Evolutionary conservation across 2,113 vertebrate species (phyloP).

Genomic region (Grammomys surdaster): DNA sequence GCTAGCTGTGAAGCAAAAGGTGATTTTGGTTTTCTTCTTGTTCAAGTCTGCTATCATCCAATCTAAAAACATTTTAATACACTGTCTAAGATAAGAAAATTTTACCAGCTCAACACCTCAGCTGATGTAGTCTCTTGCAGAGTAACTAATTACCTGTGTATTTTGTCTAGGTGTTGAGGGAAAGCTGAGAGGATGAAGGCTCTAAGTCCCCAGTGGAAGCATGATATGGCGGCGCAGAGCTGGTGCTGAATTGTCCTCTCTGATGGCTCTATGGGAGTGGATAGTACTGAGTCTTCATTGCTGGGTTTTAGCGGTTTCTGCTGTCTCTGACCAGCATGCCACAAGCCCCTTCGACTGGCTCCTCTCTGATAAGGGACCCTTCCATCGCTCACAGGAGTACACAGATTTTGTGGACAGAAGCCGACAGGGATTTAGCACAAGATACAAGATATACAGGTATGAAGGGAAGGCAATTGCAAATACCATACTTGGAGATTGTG

Average conservation of each 20-base stretch:
- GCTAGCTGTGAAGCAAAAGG: conserved; percentile 50
- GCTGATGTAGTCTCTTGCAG: conserved; percentile 69
- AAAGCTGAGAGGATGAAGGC: conserved; percentile 95
- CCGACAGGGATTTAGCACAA: conserved; percentile 97
- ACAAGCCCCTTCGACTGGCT: conserved; percentile 99
- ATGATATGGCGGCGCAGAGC: conserved; percentile 93
- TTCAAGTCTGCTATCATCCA: conserved; percentile 67
- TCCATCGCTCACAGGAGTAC: conserved; percentile 98
- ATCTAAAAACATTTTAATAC: conserved; percentile 71
- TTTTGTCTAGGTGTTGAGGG: conserved; percentile 91
- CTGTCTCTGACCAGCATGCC: conserved; percentile 94
- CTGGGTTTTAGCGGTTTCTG: conserved; percentile 93
- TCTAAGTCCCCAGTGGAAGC: conserved; percentile 92
- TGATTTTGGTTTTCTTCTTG: conserved; percentile 61
- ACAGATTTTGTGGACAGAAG: conserved; percentile 99
- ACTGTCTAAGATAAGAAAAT: conserved; percentile 11
- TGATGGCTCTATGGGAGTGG: conserved; percentile 99
- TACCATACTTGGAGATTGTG: conserved; percentile 57
- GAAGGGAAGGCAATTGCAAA: conserved; percentile 81
- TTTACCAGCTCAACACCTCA: conserved; percentile 66
- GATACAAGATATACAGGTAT: conserved; percentile 99
- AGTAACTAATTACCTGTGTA: conserved; percentile 85
- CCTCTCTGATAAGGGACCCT: conserved; percentile 98
- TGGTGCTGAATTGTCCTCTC: conserved; percentile 94
- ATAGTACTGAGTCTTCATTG: conserved; percentile 97